These are phyloP conservation scores for Notarius quadriscutis DNA, from an alignment of 2,113 vertebrate species.

Conservation along the genomic window DNA sequence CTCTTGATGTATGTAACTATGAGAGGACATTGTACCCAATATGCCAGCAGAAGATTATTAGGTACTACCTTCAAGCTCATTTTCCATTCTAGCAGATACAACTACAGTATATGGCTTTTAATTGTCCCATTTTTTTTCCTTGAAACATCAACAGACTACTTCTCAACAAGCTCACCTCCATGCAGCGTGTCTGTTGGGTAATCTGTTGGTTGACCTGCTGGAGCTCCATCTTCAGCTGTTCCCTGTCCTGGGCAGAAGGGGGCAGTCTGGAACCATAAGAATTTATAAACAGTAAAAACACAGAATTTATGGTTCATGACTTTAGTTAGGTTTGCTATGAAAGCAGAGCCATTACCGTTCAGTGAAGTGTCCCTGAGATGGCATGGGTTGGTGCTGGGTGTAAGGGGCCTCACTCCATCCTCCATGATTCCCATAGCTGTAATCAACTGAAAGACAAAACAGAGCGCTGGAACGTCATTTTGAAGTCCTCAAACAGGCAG, in stretches of 20 bases:
- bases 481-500: neutral
- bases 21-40: neutral
- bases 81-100: neutral
- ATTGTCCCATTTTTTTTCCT: too few species aligned
- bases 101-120: neutral
- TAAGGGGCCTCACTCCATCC: conserved; percentile 87
- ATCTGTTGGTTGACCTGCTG: conserved; percentile 97
- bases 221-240: conserved; percentile 92
- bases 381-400: conserved; percentile 81
- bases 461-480: neutral
- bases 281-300: neutral
- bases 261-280: conserved; percentile 68
- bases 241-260: conserved; percentile 82
- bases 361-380: conserved; percentile 93
- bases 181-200: conserved; percentile 82
- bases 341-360: conserved; percentile 77
- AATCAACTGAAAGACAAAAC: conserved; percentile 72
- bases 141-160: neutral
- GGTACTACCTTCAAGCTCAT: neutral
- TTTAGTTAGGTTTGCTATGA: neutral
- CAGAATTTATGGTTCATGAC: neutral
- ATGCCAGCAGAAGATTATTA: neutral
- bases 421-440: conserved; percentile 83
- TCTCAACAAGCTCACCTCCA: conserved; percentile 70
- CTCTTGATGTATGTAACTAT: neutral